Conservation (phyloP, 2,888 invertebrate species). For the Dryobotodes eremita region DNA sequence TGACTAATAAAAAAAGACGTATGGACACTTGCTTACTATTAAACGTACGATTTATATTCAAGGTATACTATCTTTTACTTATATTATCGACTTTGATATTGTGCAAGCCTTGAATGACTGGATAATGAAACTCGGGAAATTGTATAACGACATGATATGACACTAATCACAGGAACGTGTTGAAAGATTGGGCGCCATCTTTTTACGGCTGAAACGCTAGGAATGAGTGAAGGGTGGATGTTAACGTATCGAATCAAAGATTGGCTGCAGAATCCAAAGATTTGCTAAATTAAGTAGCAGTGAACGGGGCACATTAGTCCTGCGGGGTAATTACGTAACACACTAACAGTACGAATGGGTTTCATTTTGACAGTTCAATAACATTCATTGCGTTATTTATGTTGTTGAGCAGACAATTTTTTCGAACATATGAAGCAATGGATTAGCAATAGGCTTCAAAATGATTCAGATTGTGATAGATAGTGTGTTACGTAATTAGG, state of each 20-base stretch:
- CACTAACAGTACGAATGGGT: no score
- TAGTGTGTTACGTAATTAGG: no score
- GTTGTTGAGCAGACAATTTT: no score
- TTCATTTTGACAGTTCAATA: no score
- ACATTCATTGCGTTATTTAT: no score
- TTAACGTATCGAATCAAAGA: background rate
- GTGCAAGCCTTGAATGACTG: background rate
- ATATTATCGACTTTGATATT: conserved; percentile 4
- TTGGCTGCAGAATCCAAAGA: background rate
- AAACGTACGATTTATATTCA: conserved; percentile 18
- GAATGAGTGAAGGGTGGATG: background rate
- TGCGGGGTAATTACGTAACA: no score
- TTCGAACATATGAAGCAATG: no score
- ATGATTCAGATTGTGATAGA: no score
- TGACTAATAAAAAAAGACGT: conserved; percentile 2
- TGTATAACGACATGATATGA: background rate
- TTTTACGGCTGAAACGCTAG: background rate
- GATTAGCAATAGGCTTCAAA: no score
- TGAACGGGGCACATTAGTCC: no score
- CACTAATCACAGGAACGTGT: background rate
- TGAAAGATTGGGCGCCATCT: background rate
- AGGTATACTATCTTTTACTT: background rate
- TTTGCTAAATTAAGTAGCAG: background rate
- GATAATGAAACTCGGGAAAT: background rate
- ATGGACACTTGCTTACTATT: background rate